Evolutionary conservation across 1,140 invertebrate genomes (phyloP).

Genomic region (Cherax quadricarinatus): DNA sequence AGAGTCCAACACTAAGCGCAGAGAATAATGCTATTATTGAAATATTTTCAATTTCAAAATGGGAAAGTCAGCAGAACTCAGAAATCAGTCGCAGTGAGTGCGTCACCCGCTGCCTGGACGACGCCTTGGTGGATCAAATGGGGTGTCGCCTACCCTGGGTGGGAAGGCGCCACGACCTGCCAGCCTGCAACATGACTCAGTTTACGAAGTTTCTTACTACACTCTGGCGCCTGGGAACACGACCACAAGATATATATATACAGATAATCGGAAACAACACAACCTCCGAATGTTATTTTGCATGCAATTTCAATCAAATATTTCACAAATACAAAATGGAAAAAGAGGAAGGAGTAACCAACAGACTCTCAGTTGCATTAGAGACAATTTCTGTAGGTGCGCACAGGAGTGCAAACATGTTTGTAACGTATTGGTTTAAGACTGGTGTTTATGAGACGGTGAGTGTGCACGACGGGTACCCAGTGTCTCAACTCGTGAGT

Average conservation of each 20-base stretch:
- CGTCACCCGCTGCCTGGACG: slow-evolving; percentile 21
- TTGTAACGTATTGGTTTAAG: background rate
- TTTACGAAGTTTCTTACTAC: slow-evolving; percentile 20
- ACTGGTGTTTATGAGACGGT: background rate
- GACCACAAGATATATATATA: slow-evolving; percentile 2
- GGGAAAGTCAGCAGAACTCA: background rate
- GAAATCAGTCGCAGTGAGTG: background rate
- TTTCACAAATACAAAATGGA: background rate
- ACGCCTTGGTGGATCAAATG: background rate
- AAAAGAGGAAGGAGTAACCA: background rate
- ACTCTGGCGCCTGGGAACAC: slow-evolving; percentile 21
- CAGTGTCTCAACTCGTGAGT: slow-evolving; percentile 4
- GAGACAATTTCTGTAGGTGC: background rate
- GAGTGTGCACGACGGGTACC: slow-evolving; percentile 27
- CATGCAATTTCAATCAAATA: background rate
- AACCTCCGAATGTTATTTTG: background rate
- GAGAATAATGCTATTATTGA: background rate
- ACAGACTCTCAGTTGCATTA: background rate
- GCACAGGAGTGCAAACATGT: background rate
- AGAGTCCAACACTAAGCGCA: background rate
- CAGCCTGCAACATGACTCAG: slow-evolving; percentile 32
- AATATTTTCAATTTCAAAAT: background rate
- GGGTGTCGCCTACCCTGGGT: slow-evolving; percentile 33
- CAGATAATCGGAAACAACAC: background rate
- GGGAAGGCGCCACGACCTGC: background rate